Evolutionary conservation across 2,113 vertebrate genomes (phyloP).

Genomic region (Apistogramma diplotaenia): DNA sequence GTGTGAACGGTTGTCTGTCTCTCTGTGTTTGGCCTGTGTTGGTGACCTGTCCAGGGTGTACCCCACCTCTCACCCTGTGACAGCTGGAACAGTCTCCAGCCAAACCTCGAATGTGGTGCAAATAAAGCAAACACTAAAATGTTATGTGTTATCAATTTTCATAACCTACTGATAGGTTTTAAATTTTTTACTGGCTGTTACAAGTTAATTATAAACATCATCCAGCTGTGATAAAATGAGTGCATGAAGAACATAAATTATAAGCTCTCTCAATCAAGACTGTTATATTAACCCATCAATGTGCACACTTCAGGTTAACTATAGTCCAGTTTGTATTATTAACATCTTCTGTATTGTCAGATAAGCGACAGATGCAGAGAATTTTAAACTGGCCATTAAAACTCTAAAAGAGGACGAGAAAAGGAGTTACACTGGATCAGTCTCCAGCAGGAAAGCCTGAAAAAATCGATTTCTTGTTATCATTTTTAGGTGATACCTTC

Average conservation of each 20-base stretch:
- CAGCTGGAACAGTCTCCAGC: too few relatives aligned
- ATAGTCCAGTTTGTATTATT: not conserved
- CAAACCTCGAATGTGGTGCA: too few relatives aligned
- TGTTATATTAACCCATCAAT: not conserved
- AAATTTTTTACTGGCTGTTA: not conserved
- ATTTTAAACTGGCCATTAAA: not conserved
- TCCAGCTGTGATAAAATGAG: not conserved
- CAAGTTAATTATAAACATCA: not conserved
- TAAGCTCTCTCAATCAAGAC: fast-evolving
- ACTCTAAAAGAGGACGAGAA: not conserved
- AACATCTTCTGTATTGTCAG: not conserved
- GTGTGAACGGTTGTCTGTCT: too few relatives aligned
- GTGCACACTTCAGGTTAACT: not conserved
- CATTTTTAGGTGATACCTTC: not conserved
- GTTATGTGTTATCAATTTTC: too few relatives aligned
- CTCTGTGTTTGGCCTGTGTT: too few relatives aligned
- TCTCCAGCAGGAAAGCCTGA: not conserved
- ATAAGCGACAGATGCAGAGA: not conserved
- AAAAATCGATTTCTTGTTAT: not conserved
- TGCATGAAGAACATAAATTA: not conserved
- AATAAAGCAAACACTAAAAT: too few relatives aligned
- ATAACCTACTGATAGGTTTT: not conserved
- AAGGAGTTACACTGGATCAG: not conserved
- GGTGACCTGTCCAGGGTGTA: too few relatives aligned
- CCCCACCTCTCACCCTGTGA: too few relatives aligned